Base-by-base conservation (phyloP, 2,797 vertebrate species). In the Lepus oiostolus region DNA sequence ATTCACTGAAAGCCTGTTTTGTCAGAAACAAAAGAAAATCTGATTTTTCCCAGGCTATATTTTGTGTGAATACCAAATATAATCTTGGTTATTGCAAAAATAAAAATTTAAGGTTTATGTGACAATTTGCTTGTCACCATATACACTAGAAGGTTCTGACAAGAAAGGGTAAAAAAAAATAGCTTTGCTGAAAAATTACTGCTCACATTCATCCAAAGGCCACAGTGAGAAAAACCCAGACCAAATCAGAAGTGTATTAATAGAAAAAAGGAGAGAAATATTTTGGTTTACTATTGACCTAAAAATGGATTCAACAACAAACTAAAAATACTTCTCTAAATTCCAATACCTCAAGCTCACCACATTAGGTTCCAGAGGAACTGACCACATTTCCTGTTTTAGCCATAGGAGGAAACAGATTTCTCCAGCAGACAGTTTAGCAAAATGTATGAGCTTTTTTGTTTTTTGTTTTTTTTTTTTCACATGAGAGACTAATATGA, bases 51-150 rank as follows among this genome's bases (percentile, higher is more conserved):
- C 30, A 79, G 63, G 42, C 94, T 97, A 96, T 95, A 88, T 24
- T 82, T 54, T 75, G 79, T 90, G 76, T 95, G 65, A 96, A 96
- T 83, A 96, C 35, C 89, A 96, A 93, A 96, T 97, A 95, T 28
- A 90, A 62, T 81, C 74, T 92, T 63, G n/a, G 89, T 95, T 96
- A 95, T 97, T 95, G 92, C 95, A 96, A 94, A 97, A 97, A 97
- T 87, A 97, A 96, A 97, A 97, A 83, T 26, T 35, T 5, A 84
- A 93, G 50, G 42, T 62, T 93, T 95, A 62, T 72, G 75, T 88
- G 75, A 96, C 38, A 65, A 84, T 95, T 47, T 91, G 19, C 83
- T 96, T 96, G 54, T 10, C 54, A 89, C 92, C n/a, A 2, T 26
- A 32, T 47, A 16, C 11, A 79, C 93, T 96, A 97, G 93, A 97